Percentiles rank a stretch among this genome's conserved stretches.
Evolutionary conservation across 2,797 vertebrate species (phyloP).

Genomic region (Diceros bicornis): DNA sequence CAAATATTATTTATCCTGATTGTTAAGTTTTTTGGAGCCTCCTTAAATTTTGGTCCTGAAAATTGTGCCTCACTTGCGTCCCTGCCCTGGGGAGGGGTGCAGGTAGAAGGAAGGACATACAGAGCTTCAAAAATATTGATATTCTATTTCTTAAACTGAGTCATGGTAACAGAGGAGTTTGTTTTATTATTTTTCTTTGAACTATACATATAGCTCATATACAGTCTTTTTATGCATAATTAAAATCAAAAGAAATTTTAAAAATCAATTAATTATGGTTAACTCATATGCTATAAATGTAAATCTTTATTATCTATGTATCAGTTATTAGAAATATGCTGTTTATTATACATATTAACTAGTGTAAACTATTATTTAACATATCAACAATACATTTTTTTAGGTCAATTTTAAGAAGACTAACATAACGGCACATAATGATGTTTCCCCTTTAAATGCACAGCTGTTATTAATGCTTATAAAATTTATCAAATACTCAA

Average conservation of each 20-base stretch:
- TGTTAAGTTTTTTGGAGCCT: not conserved
- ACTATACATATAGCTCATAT: not conserved
- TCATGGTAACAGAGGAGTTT: not conserved
- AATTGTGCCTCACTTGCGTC: not conserved
- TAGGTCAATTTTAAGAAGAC: not conserved
- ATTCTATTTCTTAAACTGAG: not conserved
- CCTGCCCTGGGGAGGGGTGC: not conserved
- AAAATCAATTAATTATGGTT: not conserved
- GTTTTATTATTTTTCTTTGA: conserved; percentile 7
- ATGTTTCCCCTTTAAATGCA: not conserved
- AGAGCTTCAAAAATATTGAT: not conserved
- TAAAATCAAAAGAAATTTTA: not conserved
- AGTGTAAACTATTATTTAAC: not conserved
- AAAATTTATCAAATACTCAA: not conserved
- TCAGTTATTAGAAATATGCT: not conserved
- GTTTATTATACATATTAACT: not conserved
- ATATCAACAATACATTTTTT: not conserved
- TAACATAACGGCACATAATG: not conserved
- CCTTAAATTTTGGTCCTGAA: not conserved
- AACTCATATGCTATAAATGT: not conserved
- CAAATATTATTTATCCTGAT: not conserved
- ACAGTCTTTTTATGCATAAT: not conserved
- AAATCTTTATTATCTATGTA: not conserved
- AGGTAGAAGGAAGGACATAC: not conserved
- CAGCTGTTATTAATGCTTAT: not conserved